Conservation (phyloP, 2,113 vertebrate species). For the Raja brachyura region DNA sequence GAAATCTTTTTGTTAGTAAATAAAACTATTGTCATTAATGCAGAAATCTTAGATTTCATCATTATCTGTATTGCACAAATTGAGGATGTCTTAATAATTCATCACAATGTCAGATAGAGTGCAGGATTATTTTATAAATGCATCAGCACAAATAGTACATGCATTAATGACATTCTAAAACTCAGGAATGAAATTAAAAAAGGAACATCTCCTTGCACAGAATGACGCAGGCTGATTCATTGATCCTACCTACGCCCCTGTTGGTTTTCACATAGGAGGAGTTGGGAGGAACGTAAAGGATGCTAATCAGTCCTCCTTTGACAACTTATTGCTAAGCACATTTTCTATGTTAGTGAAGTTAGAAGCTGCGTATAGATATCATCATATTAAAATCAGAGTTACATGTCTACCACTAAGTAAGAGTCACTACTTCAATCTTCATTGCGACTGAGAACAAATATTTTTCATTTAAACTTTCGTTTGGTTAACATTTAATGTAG, state of each 20-base stretch:
- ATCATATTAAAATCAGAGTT: neutral
- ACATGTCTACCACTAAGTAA: neutral
- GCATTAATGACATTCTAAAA: neutral
- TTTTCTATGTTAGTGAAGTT: neutral
- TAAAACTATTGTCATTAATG: too few species aligned
- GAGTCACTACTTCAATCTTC: neutral
- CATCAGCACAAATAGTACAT: neutral
- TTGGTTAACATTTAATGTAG: neutral
- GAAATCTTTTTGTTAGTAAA: too few species aligned
- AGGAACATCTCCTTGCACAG: neutral
- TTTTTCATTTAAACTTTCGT: neutral
- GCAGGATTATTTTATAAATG: neutral
- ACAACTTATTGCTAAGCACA: neutral
- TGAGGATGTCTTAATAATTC: neutral
- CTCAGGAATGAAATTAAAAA: neutral
- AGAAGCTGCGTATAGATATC: neutral
- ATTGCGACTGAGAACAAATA: neutral
- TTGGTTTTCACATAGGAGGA: neutral
- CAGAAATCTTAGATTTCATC: neutral
- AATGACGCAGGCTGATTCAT: neutral
- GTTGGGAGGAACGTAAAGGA: neutral
- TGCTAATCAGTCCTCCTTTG: neutral
- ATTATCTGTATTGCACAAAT: neutral
- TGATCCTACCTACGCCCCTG: neutral
- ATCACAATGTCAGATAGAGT: neutral